These are phyloP conservation scores for Zapus hudsonius DNA, from an alignment of 2,113 vertebrate genomes.

Conservation along the genomic window DNA sequence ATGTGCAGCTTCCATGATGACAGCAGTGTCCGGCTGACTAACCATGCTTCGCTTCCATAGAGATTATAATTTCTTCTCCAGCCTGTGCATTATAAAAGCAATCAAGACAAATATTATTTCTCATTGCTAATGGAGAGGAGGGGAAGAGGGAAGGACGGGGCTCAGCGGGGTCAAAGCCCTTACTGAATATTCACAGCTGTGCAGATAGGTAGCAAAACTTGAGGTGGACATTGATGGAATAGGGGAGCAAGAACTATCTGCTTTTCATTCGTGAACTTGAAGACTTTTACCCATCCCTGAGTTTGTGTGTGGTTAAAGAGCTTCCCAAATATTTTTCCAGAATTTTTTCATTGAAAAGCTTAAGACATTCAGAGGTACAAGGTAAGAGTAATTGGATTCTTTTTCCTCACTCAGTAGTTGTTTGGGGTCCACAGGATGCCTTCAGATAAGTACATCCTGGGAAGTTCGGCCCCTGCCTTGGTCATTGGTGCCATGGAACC, in stretches of 20 bases:
- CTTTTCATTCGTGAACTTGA: not conserved
- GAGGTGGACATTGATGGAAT: not conserved
- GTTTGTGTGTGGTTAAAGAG: not conserved
- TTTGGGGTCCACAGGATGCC: not conserved
- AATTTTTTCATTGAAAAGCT: not conserved
- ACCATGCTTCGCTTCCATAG: constrained; percentile 52
- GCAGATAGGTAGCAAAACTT: constrained; percentile 43
- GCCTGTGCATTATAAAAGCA: constrained; percentile 56
- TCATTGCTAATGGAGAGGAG: constrained; percentile 47
- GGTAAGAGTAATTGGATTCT: not conserved
- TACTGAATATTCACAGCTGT: constrained; percentile 36
- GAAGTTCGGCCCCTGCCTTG: not conserved
- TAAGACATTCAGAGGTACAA: not conserved
- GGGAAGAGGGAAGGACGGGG: not conserved
- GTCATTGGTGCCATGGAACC: not conserved
- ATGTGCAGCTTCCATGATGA: constrained; percentile 48
- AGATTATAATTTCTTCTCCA: constrained; percentile 68
- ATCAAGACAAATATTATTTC: constrained; percentile 56
- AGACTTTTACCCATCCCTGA: not conserved
- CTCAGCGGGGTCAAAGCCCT: constrained; percentile 52
- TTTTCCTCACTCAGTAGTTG: not conserved
- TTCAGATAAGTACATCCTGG: not conserved
- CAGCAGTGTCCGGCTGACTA: constrained; percentile 49
- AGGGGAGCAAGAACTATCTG: not conserved
- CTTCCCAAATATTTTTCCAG: not conserved